Percentiles rank a stretch among this genome's conserved stretches.
Conservation (phyloP, 2,113 vertebrate genomes). For the Onychostruthus taczanowskii region DNA sequence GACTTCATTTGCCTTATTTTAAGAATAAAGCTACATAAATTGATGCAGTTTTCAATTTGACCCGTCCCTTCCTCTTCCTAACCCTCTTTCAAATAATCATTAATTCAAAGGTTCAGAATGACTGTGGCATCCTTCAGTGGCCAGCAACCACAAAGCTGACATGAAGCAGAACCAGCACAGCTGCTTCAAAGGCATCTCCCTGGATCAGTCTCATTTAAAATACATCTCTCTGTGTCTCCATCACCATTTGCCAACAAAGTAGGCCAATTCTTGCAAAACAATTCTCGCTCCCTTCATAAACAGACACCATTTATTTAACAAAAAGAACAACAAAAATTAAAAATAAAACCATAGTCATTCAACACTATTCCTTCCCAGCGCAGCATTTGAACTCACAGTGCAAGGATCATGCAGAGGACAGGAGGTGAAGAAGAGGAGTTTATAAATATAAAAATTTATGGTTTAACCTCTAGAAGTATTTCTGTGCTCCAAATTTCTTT, state of each 20-base stretch:
- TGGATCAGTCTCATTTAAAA: background rate
- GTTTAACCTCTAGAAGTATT: background rate
- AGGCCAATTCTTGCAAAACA: background rate
- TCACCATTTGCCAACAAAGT: background rate
- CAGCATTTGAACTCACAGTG: background rate
- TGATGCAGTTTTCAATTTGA: background rate
- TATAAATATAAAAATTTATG: background rate
- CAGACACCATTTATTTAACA: background rate
- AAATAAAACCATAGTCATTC: background rate
- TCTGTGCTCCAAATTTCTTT: background rate
- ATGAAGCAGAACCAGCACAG: rapidly evolving
- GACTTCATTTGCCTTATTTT: background rate
- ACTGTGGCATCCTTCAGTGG: background rate
- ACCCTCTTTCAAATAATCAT: constrained; percentile 1
- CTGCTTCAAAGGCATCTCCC: background rate
- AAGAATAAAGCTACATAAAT: background rate
- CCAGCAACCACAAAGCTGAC: background rate
- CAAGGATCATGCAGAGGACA: background rate
- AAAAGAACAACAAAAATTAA: background rate
- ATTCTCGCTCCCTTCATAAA: background rate
- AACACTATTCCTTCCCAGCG: background rate
- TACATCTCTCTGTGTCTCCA: rapidly evolving
- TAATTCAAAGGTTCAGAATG: background rate
- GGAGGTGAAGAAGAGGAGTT: background rate
- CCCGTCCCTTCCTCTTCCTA: background rate